Evolutionary conservation across 2,797 vertebrate species (phyloP), one percentile per base, ranked within the genome.

Genomic region (Coregonus ussuriensis): DNA sequence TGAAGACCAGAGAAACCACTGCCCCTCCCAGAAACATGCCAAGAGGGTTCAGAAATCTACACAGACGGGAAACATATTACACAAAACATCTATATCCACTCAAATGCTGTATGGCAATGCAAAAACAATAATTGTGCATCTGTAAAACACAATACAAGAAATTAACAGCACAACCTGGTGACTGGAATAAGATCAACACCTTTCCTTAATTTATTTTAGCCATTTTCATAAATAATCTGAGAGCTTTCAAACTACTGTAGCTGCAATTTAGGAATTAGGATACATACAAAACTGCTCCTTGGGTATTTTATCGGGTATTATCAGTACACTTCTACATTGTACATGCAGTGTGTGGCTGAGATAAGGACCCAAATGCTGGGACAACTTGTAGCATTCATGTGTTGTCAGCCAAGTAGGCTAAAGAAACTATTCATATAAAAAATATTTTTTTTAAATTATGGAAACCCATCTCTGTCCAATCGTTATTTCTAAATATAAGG

Each of bases 11-110:
- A 31, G 93, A 86, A 85, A 99, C 97, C 84, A 99, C 96, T 0
- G 92, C 75, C 3, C 96, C 96, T 0, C 98, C 98, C 54, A 99
- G 94, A 47, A 99, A 92, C 98, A 99, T 97, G 76, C 96, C 96
- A 65, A 98, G 88, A 2, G 98, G 98, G 82, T 97, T 98, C 86
- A 99, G 81, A 83, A 98, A 98, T 77, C 98, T 99, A 93, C 3
- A 53, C 0, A 51, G 15, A 51, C 4, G 14, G 59, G 59, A 63
- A 63, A 25, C 7, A 65, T 11, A 70, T 15, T 9, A 62, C 18
- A 35, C 18, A 29, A 72, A 33, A 35, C 18, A 67, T 80, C 4
- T 15, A 21, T 15, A 33, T 3, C 6, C 25, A 37, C 14, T 31
- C 72, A 33, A 67, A 35, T 25, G 6, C 16, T 6, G 18, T 51